Percentiles rank a stretch among this genome's conserved stretches.
phyloP scores from a whole-genome alignment of 2,797 vertebrate species.

The Cynodonichthys magdalenae region DNA sequence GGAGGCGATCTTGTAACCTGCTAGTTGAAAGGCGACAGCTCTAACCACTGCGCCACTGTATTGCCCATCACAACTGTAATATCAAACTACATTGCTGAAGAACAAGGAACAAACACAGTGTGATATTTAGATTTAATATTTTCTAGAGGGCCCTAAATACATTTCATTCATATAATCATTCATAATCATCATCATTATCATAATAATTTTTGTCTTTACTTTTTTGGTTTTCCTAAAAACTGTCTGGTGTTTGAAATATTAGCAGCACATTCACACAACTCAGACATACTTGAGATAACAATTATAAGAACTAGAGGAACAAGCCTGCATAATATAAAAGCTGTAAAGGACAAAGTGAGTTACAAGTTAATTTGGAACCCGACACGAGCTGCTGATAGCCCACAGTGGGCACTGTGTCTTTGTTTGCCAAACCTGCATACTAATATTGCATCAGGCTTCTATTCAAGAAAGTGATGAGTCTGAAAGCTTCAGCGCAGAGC shows the following conservation, averaged over 20 bases:
- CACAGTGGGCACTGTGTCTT: conserved; percentile 8
- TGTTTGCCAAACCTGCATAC: conserved; percentile 29
- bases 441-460: conserved; percentile 23
- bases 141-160: too few relatives aligned
- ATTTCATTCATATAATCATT: too few relatives aligned
- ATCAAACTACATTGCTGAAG: too few relatives aligned
- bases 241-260: not conserved
- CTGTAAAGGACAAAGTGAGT: not conserved
- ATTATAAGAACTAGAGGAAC: not conserved
- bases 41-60: too few relatives aligned
- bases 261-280: not conserved
- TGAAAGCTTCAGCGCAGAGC: conserved; percentile 42
- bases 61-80: too few relatives aligned
- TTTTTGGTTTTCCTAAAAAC: not conserved
- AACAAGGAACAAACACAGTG: too few relatives aligned
- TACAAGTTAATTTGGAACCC: not conserved
- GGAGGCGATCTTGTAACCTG: too few relatives aligned
- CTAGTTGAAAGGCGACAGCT: too few relatives aligned
- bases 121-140: too few relatives aligned
- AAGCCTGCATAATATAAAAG: not conserved
- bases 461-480: conserved; percentile 18
- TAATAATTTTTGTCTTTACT: not conserved
- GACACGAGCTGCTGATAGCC: not conserved
- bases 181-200: too few relatives aligned
- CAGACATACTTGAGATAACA: not conserved